Conservation (phyloP, 2,113 vertebrate genomes). For the Thermophis baileyi region DNA sequence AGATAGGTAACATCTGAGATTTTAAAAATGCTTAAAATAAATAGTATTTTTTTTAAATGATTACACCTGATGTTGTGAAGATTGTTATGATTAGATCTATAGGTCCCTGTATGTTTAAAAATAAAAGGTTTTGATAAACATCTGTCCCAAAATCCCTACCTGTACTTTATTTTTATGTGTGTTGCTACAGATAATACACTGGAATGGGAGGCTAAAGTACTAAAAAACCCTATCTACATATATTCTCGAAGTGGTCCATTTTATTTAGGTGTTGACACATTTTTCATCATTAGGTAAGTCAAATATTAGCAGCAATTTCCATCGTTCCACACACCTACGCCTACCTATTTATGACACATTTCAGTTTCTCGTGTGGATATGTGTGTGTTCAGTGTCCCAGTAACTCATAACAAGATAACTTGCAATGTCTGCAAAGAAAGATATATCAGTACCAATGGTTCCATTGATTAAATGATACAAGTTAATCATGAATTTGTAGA, state of each 20-base stretch:
- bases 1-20: background rate
- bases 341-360: background rate
- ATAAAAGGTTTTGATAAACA: background rate
- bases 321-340: background rate
- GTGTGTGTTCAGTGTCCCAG: background rate
- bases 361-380: background rate
- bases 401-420: background rate
- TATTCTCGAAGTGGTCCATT: constrained; percentile 75
- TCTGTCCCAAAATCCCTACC: background rate
- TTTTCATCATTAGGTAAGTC: constrained; percentile 80
- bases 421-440: background rate
- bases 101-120: background rate
- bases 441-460: background rate
- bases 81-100: too few relatives aligned
- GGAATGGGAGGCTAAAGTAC: constrained; percentile 72
- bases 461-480: background rate
- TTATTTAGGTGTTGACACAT: constrained; percentile 82
- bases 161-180: background rate
- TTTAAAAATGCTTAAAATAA: background rate
- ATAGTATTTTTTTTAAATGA: background rate
- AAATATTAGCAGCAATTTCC: background rate
- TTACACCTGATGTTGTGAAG: background rate
- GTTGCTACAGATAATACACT: constrained; percentile 75
- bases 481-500: background rate
- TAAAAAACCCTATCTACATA: constrained; percentile 73